Evolutionary conservation across 2,888 invertebrate genomes (phyloP).

Genomic region (Sthenelais limicola): DNA sequence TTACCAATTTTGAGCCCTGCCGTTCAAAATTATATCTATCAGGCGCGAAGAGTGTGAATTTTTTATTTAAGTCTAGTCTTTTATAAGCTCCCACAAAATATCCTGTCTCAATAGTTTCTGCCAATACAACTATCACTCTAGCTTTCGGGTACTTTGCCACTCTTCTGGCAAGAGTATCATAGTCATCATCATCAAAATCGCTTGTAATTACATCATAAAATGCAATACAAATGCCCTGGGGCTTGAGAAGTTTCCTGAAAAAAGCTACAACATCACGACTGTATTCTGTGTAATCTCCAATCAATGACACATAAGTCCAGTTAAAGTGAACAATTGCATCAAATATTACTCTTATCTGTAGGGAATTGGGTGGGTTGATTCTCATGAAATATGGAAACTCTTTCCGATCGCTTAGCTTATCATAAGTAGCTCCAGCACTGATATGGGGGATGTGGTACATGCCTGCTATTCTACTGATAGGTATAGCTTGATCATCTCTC

Average conservation of each 20-base stretch:
- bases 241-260: conserved; percentile 10
- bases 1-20: neutral
- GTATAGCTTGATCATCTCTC: conserved; percentile 1
- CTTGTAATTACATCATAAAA: neutral
- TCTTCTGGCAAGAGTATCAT: conserved; percentile 4
- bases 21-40: neutral
- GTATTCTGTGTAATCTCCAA: conserved; percentile 79
- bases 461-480: neutral
- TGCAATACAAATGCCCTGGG: conserved; percentile 19
- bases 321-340: conserved; percentile 72
- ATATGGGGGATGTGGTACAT: conserved; percentile 64
- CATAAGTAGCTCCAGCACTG: conserved; percentile 58
- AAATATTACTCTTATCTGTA: conserved; percentile 56
- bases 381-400: conserved; percentile 59
- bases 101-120: neutral
- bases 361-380: conserved; percentile 59
- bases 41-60: conserved; percentile 22
- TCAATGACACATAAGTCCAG: conserved; percentile 84
- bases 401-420: conserved; percentile 58
- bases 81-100: neutral
- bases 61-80: neutral
- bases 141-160: neutral
- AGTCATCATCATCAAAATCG: neutral
- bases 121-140: neutral
- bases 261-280: conserved; percentile 55